phyloP scores from a whole-genome alignment of 2,797 vertebrate genomes.

The Chromis chromis region DNA sequence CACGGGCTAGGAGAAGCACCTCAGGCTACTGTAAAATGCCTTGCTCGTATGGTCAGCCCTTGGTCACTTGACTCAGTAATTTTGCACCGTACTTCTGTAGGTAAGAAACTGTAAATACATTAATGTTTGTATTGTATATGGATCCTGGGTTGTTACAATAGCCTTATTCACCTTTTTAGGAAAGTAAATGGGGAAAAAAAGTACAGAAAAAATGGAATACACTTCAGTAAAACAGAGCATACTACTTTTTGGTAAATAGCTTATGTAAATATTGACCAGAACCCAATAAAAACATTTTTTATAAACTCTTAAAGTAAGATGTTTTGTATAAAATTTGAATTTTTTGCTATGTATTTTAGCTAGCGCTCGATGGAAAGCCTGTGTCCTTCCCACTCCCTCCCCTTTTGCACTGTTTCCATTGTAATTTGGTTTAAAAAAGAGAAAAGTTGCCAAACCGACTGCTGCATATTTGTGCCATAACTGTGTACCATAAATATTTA shows the following conservation, averaged over 20 bases:
- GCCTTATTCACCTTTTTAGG: constrained; percentile 99
- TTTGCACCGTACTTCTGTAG: constrained; percentile 95
- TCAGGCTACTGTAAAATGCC: constrained; percentile 97
- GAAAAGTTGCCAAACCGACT: constrained; percentile 98
- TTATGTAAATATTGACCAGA: constrained; percentile 97
- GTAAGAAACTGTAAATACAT: constrained; percentile 98
- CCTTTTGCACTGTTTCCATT: constrained; percentile 96
- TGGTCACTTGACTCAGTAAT: constrained; percentile 92
- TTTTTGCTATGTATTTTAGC: constrained; percentile 99
- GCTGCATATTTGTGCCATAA: constrained; percentile 99
- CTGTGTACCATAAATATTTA: constrained; percentile 99
- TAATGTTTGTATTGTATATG: constrained; percentile 96
- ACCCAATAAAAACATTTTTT: constrained; percentile 90
- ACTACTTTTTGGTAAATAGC: constrained; percentile 96
- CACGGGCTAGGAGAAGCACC: constrained; percentile 75
- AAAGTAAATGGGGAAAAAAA: constrained; percentile 84
- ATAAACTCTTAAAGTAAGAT: constrained; percentile 97
- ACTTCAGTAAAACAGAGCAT: constrained; percentile 83
- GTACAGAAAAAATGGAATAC: constrained; percentile 77
- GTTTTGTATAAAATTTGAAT: constrained; percentile 99
- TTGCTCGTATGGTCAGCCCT: constrained; percentile 96
- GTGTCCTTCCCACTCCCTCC: constrained; percentile 90
- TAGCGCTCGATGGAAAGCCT: constrained; percentile 96
- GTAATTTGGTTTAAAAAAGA: constrained; percentile 85
- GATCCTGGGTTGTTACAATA: constrained; percentile 97